phyloP scores from a whole-genome alignment of 2,797 vertebrate species.

The Amblyraja radiata region DNA sequence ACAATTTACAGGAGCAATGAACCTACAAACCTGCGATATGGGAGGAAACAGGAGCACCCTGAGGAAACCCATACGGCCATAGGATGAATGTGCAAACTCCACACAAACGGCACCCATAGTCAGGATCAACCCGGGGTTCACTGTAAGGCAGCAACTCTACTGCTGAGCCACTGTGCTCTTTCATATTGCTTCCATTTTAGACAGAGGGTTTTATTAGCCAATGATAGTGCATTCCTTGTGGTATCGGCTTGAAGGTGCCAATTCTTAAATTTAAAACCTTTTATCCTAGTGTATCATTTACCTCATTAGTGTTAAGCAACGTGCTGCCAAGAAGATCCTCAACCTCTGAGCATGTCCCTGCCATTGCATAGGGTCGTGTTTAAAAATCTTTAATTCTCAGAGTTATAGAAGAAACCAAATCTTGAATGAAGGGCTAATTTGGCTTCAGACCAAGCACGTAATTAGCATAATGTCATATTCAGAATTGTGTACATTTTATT shows the following conservation, averaged over 20 bases:
- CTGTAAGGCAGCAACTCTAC: no score
- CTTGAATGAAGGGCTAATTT: not conserved
- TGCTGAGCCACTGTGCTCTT: no score
- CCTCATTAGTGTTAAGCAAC: not conserved
- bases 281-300: not conserved
- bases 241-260: not conserved
- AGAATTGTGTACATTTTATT: not conserved
- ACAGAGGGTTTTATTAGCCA: not conserved
- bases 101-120: no score
- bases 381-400: not conserved
- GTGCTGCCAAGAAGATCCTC: not conserved
- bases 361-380: not conserved
- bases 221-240: not conserved
- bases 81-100: no score
- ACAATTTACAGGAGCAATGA: no score
- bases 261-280: not conserved
- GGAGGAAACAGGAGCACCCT: no score
- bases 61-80: no score
- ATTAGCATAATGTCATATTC: not conserved
- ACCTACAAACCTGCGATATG: no score
- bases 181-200: not conserved
- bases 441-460: not conserved
- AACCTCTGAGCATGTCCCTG: not conserved
- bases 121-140: no score
- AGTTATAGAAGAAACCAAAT: not conserved